phyloP scores from a whole-genome alignment of 2,113 vertebrate genomes.

The Callopanchax toddi region DNA sequence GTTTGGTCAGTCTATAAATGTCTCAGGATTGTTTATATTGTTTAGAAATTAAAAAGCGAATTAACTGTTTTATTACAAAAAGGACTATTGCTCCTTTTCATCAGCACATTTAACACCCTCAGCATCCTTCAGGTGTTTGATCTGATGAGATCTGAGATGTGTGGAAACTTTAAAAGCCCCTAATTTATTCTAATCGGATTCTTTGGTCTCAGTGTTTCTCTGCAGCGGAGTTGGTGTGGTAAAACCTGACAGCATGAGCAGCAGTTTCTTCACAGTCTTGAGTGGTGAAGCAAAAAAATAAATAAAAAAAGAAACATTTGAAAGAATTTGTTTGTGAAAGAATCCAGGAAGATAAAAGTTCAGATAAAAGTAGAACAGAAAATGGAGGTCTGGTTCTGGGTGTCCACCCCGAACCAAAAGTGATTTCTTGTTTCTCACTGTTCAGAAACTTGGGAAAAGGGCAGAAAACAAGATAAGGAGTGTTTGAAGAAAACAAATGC shows the following conservation, averaged over 20 bases:
- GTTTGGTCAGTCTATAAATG: too few relatives aligned
- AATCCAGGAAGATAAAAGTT: neutral
- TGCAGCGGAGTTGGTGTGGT: conserved; percentile 7
- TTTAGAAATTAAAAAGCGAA: too few relatives aligned
- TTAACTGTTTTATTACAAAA: too few relatives aligned
- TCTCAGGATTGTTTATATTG: too few relatives aligned
- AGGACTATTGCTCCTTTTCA: too few relatives aligned
- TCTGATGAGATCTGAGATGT: conserved; percentile 41
- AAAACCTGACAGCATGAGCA: conserved; percentile 13
- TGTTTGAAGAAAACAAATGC: too few relatives aligned
- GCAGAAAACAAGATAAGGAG: too few relatives aligned
- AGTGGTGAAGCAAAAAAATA: conserved; percentile 21
- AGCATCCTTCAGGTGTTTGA: conserved; percentile 28
- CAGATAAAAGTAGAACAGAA: too few relatives aligned
- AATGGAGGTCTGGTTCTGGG: too few relatives aligned
- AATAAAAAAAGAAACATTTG: neutral
- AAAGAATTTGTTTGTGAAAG: neutral
- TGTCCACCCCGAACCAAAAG: too few relatives aligned
- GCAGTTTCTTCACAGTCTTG: conserved; percentile 21
- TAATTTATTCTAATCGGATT: conserved; percentile 45
- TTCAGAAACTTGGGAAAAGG: too few relatives aligned
- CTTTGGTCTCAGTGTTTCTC: conserved; percentile 39
- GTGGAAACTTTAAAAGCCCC: conserved; percentile 37
- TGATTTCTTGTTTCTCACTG: too few relatives aligned
- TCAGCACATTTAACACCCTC: neutral